Percentiles rank a stretch among this genome's conserved stretches.
phyloP scores from a whole-genome alignment of 2,888 invertebrate genomes.

The Gortyna flavago region DNA sequence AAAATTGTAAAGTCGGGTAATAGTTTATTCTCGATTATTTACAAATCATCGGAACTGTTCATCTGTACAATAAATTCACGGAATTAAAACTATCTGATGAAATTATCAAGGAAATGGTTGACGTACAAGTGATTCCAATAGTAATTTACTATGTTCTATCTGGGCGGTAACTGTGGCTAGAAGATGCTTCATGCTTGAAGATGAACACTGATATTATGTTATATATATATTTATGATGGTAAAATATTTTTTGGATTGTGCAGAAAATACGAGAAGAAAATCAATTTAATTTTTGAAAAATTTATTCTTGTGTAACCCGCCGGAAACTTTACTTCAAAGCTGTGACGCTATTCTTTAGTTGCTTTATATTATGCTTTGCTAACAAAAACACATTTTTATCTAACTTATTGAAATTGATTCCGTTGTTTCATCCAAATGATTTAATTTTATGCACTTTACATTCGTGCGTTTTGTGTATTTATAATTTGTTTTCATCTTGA shows the following conservation, averaged over 20 bases:
- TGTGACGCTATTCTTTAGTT: neutral
- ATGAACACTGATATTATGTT: constrained; percentile 49
- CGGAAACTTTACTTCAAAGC: constrained; percentile 8
- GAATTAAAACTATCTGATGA: constrained; percentile 64
- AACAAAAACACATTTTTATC: neutral
- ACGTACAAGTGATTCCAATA: constrained; percentile 54
- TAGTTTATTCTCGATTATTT: constrained; percentile 65
- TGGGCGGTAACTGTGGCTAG: constrained; percentile 52
- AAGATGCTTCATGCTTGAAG: constrained; percentile 39
- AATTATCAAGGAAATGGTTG: constrained; percentile 67
- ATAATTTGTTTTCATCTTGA: no score
- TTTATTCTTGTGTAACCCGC: neutral
- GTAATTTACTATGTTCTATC: constrained; percentile 62
- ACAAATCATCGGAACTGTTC: constrained; percentile 66
- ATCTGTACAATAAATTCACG: constrained; percentile 62
- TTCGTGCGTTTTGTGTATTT: neutral
- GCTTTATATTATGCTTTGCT: neutral
- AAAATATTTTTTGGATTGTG: constrained; percentile 5
- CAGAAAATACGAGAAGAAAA: constrained; percentile 5
- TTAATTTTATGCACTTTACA: neutral
- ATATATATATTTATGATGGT: constrained; percentile 24
- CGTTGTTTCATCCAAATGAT: neutral
- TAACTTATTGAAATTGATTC: neutral
- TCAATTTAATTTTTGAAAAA: constrained; percentile 10
- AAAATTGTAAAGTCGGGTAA: constrained; percentile 73